phyloP scores from a whole-genome alignment of 2,113 vertebrate genomes.

The Leucopsar rothschildi region DNA sequence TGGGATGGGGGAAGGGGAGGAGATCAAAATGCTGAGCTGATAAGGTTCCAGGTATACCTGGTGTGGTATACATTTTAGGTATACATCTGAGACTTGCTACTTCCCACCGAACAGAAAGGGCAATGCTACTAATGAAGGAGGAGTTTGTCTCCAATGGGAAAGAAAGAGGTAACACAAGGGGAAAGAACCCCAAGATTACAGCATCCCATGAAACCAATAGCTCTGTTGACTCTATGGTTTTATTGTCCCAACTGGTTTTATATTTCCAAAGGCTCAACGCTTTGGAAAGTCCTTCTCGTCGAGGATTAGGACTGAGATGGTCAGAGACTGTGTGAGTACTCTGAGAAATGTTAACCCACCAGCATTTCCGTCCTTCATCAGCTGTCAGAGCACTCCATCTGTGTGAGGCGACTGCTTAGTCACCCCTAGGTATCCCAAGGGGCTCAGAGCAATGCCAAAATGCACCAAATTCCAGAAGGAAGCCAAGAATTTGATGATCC shows the following conservation, averaged over 20 bases:
- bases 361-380: background rate
- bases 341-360: background rate
- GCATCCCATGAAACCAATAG: background rate
- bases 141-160: background rate
- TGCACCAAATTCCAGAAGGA: background rate
- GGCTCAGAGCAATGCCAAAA: background rate
- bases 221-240: background rate
- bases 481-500: background rate
- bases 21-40: background rate
- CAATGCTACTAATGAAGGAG: background rate
- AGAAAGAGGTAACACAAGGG: background rate
- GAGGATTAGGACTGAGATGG: background rate
- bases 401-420: background rate
- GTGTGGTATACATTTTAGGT: background rate
- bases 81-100: background rate
- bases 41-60: background rate
- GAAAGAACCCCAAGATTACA: background rate
- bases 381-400: background rate
- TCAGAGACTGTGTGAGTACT: background rate
- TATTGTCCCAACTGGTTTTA: background rate
- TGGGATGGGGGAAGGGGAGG: background rate
- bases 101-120: background rate
- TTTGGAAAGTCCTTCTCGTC: background rate
- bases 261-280: background rate
- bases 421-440: background rate